Conservation (phyloP, 2,797 vertebrate species). For the Semotilus atromaculatus region DNA sequence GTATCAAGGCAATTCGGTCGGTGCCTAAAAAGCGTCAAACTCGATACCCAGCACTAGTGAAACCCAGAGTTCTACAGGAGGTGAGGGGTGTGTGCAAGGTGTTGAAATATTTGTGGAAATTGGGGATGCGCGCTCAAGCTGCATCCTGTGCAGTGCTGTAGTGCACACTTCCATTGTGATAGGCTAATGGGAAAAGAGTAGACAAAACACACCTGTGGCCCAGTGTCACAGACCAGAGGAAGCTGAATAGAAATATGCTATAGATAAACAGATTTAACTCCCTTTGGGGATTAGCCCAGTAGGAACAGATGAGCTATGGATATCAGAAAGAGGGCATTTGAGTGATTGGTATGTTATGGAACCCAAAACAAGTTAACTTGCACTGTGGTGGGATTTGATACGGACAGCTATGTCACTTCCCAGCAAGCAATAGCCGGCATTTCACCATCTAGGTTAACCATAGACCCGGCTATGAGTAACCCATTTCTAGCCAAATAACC, state of each 20-base stretch:
- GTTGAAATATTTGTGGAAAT: constrained; percentile 77
- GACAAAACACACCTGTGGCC: constrained; percentile 92
- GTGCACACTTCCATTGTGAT: constrained; percentile 84
- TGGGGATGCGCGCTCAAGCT: constrained; percentile 80
- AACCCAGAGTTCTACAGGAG: not conserved
- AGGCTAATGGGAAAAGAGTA: constrained; percentile 84
- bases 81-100: constrained; percentile 43
- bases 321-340: constrained; percentile 67
- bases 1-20: too few species aligned
- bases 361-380: not conserved
- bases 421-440: too few species aligned
- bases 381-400: constrained; percentile 16
- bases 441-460: too few species aligned
- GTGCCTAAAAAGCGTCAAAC: too few species aligned
- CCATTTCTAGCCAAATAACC: too few species aligned
- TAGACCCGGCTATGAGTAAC: too few species aligned
- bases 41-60: not conserved
- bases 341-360: not conserved
- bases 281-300: constrained; percentile 77
- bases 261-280: constrained; percentile 86
- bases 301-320: constrained; percentile 80
- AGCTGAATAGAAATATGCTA: constrained; percentile 85
- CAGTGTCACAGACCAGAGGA: constrained; percentile 87
- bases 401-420: not conserved
- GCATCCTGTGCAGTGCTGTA: constrained; percentile 84